Base-by-base conservation (phyloP, 2,888 invertebrate genomes). In the Eurytoma adleriae region DNA sequence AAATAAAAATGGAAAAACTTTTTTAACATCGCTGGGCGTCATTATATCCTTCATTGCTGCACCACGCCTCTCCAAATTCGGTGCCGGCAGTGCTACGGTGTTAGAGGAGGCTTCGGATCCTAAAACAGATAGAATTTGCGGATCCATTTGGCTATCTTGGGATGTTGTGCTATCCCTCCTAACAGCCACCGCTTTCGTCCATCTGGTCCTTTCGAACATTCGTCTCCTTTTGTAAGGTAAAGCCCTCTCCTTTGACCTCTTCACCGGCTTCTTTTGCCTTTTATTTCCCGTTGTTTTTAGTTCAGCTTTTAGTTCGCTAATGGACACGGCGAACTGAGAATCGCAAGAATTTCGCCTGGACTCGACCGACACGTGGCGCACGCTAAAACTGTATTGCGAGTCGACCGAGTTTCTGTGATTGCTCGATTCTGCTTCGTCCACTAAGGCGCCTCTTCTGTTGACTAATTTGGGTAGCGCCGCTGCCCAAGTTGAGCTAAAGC, bases 401-500 rank as follows among this genome's bases (percentile, higher is more conserved):
- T 93, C 93, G 5, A 92, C 88, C 0, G 94, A 93, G 84, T 93
- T 92, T 73, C 93, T 90, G 78, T 92, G 91, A 83, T 92, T 92
- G 79, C 92, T 92, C 3, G 92, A 92, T 24, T 91, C 91, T 1
- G 93, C 93, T 91, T 92, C 7, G 87, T 94, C 93, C 81, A 94
- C 95, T 14, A 98, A 92, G 0, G 97, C 98, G 85, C 96, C 96
- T 85, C 98, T 93, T 2, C 98, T 93, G 7, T 94, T 94, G 0
- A 98, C 95, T 87, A 98, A 93, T 84, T 96, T 95, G 0, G 98
- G 98, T 83, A 98, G 92, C 83, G 97, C 96, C 74, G 96, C 96
- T 59, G 96, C 97, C 96, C 97, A 98, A 0, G 97, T 96, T 0
- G 98, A 97, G 76, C 97, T 97, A 72, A 98, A 93, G 86, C 97